Evolutionary conservation across 2,888 invertebrate genomes (phyloP), one percentile per base, ranked within the genome.

Genomic region (Teinopalpus imperialis): DNA sequence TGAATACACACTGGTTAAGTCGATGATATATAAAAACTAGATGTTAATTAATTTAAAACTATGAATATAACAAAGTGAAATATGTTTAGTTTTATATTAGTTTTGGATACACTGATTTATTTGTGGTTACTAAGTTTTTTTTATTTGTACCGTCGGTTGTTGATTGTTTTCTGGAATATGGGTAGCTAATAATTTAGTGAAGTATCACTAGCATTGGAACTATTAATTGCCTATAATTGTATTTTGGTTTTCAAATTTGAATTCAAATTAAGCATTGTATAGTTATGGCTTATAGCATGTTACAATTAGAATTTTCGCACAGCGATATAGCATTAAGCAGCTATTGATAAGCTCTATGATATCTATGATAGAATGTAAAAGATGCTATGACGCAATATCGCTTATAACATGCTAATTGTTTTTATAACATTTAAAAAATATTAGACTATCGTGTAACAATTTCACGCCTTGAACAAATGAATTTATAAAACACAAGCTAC

Each of bases 11-110:
- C 73, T 72, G 69, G 69, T 75, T 66, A 61, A 74, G 78, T 80
- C 79, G 76, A 78, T 70, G 61, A 71, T 66, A 63, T 63, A 62
- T 42, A 34, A 57, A 56, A 48, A 69, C 70, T 68, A 73, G 74
- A 73, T 70, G 63, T 75, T 81, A 85, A 82, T 82, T 79, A 77
- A 78, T 78, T 80, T 79, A 78, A 10, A 24, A 70, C 57, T 66
- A 63, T 59, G 57, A 59, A 48, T 63, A 63, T 54, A 61, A 56
- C 68, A 66, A 71, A 66, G 61, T 66, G 72, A 75, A 74, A 71
- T 79, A 80, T 14, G 71, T 54, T 69, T 81, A 78, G 69, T 77
- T 74, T 70, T 73, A 59, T 73, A 66, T 39, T 26, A 64, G 63
- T 70, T 69, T 69, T 58, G 65, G 63, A 62, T 61, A 65, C 53